These are phyloP conservation scores for Latrodectus hesperus DNA, from an alignment of 2,888 invertebrate species.

Conservation along the genomic window DNA sequence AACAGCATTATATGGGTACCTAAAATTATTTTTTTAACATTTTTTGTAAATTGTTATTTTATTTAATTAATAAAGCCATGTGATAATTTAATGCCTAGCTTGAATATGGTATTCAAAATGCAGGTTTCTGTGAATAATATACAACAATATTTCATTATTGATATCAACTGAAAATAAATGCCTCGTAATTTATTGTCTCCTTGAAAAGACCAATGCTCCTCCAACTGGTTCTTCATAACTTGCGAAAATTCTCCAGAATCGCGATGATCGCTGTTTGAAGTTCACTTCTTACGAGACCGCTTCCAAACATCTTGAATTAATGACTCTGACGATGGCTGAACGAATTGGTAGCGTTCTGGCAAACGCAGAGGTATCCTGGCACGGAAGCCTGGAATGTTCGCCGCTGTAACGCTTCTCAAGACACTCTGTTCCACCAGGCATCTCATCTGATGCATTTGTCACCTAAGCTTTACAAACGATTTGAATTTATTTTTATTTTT, in stretches of 20 bases:
- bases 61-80: no score
- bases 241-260: background rate
- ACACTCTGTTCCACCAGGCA: conserved; percentile 8
- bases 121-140: no score
- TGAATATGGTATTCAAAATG: no score
- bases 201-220: background rate
- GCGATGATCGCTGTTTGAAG: conserved; percentile 6
- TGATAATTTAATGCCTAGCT: no score
- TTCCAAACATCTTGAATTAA: conserved; percentile 29
- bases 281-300: conserved; percentile 4
- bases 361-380: conserved; percentile 58
- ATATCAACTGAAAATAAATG: no score
- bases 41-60: no score
- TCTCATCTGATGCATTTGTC: conserved; percentile 59
- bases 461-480: conserved; percentile 63
- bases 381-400: conserved; percentile 42
- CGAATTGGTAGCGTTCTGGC: conserved; percentile 66
- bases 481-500: conserved; percentile 15
- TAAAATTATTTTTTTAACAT: no score
- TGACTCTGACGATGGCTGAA: conserved; percentile 60
- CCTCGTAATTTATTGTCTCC: no score
- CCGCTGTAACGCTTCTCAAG: background rate
- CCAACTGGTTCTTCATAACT: background rate
- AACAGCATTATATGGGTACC: no score
- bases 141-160: no score